A percentile compares a stretch with the other conserved stretches of the same genome.
Conservation (phyloP, 2,888 invertebrate genomes). For the Spisula solida region DNA sequence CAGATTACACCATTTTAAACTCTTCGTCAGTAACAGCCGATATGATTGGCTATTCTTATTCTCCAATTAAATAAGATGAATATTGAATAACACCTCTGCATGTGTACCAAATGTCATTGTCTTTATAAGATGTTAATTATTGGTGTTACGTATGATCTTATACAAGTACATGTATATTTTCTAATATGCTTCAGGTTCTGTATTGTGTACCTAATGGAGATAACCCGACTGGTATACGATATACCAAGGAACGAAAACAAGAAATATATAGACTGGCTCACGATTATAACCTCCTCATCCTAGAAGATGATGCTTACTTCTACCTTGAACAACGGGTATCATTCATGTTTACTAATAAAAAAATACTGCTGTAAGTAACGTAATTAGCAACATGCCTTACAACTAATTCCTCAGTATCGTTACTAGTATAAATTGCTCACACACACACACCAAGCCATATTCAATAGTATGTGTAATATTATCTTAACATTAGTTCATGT, state of each 20-base stretch:
- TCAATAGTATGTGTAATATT: not conserved
- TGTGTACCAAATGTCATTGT: too few species aligned
- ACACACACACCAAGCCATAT: not conserved
- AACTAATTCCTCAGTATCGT: not conserved
- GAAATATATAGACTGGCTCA: constrained; percentile 93
- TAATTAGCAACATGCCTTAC: not conserved
- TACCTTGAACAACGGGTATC: constrained; percentile 83
- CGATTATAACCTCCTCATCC: constrained; percentile 92
- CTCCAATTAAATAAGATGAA: too few species aligned
- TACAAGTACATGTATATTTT: too few species aligned
- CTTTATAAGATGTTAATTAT: too few species aligned
- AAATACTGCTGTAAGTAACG: not conserved
- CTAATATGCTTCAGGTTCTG: constrained; percentile 87
- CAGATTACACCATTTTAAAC: too few species aligned
- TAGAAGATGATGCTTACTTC: constrained; percentile 95
- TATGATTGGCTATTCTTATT: too few species aligned
- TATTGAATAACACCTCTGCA: too few species aligned
- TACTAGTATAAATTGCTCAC: not conserved
- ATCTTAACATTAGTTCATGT: not conserved
- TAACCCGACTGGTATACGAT: constrained; percentile 92
- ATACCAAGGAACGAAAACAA: constrained; percentile 90
- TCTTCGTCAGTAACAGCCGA: too few species aligned
- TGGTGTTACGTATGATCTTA: too few species aligned
- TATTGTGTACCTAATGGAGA: constrained; percentile 93
- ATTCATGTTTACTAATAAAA: not conserved